Evolutionary conservation across 1,140 invertebrate species (phyloP).

Genomic region (Maniola jurtina): DNA sequence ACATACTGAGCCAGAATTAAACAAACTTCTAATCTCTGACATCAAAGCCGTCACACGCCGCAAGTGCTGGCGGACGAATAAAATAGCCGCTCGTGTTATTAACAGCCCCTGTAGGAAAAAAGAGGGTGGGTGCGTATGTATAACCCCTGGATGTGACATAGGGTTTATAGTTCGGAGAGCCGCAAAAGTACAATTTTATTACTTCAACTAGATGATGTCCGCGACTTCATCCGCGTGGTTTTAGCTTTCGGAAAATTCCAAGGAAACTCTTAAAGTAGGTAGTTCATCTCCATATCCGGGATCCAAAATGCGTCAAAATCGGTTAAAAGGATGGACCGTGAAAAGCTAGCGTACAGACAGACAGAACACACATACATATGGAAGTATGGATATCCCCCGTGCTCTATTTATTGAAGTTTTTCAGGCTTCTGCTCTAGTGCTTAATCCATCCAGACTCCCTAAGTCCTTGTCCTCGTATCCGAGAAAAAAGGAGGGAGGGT

Average conservation of each 20-base stretch:
- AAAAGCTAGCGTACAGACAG: no score
- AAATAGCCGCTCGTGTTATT: constrained; percentile 75
- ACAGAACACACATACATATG: no score
- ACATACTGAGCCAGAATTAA: constrained; percentile 49
- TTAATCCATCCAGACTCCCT: constrained; percentile 47
- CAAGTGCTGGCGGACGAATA: constrained; percentile 67
- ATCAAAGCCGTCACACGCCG: constrained; percentile 69
- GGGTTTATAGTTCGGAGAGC: not conserved
- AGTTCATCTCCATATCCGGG: no score
- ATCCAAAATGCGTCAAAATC: no score
- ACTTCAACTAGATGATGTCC: not conserved
- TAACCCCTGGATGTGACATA: constrained; percentile 41
- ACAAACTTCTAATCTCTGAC: constrained; percentile 70
- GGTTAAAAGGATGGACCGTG: no score
- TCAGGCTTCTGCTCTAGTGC: not conserved
- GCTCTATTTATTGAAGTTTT: constrained; percentile 13
- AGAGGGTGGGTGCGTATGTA: constrained; percentile 39
- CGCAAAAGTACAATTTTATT: constrained; percentile 5
- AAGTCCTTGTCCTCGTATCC: constrained; percentile 52
- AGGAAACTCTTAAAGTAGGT: no score
- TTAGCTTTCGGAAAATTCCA: not conserved
- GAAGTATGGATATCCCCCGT: not conserved
- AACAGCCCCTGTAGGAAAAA: constrained; percentile 61
- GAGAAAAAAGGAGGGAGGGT: constrained; percentile 74
- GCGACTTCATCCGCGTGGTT: not conserved